These are phyloP conservation scores for Rhogogaster chlorosoma DNA, from an alignment of 2,888 invertebrate species.

Conservation along the genomic window DNA sequence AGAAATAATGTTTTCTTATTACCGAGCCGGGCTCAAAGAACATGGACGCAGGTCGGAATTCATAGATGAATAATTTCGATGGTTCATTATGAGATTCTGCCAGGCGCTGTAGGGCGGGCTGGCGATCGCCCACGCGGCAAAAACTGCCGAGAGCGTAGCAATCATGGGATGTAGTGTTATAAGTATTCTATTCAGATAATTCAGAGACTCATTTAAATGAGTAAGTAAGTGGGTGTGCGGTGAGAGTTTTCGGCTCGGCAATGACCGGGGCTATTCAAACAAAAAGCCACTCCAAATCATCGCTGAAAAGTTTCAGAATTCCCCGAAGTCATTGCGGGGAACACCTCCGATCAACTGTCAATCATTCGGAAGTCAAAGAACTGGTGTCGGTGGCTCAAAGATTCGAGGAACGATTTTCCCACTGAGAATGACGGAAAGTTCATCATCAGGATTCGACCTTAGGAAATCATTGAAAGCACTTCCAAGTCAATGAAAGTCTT, in stretches of 20 bases:
- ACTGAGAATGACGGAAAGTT: neutral
- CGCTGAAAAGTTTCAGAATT: neutral
- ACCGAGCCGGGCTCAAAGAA: neutral
- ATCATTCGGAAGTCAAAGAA: neutral
- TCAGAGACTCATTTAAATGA: neutral
- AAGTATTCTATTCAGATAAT: neutral
- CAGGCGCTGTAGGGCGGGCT: neutral
- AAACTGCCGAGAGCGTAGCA: neutral
- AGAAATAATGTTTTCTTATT: neutral
- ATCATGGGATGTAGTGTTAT: slow-evolving; percentile 7
- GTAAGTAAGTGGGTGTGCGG: neutral
- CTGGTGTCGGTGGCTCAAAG: neutral
- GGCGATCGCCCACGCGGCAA: neutral
- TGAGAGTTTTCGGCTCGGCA: neutral
- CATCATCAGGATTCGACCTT: neutral
- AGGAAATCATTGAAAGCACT: neutral
- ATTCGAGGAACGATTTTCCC: neutral
- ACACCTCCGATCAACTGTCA: neutral
- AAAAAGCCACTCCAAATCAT: neutral
- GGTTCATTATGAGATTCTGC: neutral
- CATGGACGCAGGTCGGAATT: neutral
- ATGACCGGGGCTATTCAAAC: neutral
- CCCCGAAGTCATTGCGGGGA: neutral
- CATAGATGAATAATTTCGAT: neutral
- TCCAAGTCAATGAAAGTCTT: too few species aligned